These are phyloP conservation scores for Myrmecobius fasciatus DNA, from an alignment of 2,113 vertebrate species.

Conservation along the genomic window DNA sequence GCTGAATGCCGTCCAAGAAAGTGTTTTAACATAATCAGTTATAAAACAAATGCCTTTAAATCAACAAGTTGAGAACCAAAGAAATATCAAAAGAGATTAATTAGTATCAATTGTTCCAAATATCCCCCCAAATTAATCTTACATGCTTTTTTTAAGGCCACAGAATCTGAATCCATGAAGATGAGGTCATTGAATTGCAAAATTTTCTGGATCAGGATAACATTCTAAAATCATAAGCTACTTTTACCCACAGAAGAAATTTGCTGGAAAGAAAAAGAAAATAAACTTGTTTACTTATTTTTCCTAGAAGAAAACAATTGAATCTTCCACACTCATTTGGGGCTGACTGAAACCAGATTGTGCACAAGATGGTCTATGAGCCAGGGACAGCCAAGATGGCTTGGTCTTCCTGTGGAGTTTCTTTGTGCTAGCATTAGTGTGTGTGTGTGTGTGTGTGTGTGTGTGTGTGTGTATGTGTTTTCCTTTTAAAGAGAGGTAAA, in stretches of 20 bases:
- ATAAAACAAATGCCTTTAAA: constrained; percentile 78
- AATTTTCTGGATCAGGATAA: constrained; percentile 80
- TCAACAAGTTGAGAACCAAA: constrained; percentile 79
- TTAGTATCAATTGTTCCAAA: constrained; percentile 80
- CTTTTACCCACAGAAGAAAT: constrained; percentile 81
- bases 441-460: too few relatives aligned
- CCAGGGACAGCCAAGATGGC: constrained; percentile 43
- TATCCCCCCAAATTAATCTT: constrained; percentile 79
- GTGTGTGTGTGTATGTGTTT: neutral
- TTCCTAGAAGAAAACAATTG: constrained; percentile 81
- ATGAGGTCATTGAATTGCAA: constrained; percentile 86
- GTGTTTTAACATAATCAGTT: constrained; percentile 74
- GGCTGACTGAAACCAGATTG: constrained; percentile 76
- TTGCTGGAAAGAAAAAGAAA: constrained; percentile 78
- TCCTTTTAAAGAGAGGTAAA: constrained; percentile 51
- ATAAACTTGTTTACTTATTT: constrained; percentile 77
- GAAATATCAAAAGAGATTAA: constrained; percentile 83
- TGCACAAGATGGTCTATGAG: constrained; percentile 65
- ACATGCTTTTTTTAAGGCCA: constrained; percentile 67
- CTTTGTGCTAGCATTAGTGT: constrained; percentile 57
- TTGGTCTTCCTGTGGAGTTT: constrained; percentile 67
- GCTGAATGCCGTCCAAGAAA: constrained; percentile 75
- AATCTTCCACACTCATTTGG: constrained; percentile 74
- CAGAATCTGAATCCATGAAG: constrained; percentile 83
- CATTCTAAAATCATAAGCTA: constrained; percentile 76